Conservation (phyloP, 2,113 vertebrate species). For the Willisornis vidua region DNA sequence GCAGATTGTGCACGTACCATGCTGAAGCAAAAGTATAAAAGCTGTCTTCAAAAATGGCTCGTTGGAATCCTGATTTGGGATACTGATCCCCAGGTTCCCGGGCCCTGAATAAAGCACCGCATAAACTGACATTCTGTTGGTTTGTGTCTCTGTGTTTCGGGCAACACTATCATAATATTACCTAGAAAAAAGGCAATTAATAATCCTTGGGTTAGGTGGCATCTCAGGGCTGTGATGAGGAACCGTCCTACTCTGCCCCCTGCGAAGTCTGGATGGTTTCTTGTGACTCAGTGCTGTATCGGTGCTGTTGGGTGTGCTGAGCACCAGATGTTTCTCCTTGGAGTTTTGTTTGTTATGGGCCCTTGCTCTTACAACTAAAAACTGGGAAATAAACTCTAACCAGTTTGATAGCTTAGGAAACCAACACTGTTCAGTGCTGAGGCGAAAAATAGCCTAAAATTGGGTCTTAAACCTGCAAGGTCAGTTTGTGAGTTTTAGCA, state of each 20-base stretch:
- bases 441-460: not conserved
- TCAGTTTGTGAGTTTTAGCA: too few relatives aligned
- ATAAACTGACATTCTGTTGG: too few relatives aligned
- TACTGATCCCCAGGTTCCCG: too few relatives aligned
- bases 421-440: not conserved
- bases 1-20: too few relatives aligned
- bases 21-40: too few relatives aligned
- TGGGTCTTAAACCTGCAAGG: not conserved
- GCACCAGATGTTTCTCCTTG: not conserved
- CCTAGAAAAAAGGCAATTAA: not conserved
- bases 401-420: not conserved
- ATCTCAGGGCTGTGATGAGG: not conserved
- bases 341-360: not conserved
- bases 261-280: not conserved
- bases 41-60: too few relatives aligned
- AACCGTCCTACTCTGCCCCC: fast-evolving
- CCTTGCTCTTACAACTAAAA: not conserved
- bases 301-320: not conserved
- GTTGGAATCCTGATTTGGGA: too few relatives aligned
- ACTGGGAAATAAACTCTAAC: not conserved
- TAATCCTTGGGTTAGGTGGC: not conserved
- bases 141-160: too few relatives aligned
- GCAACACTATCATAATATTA: not conserved
- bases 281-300: not conserved
- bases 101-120: too few relatives aligned